Evolutionary conservation across 2,113 vertebrate species (phyloP).

Genomic region (Aphelocoma coerulescens): DNA sequence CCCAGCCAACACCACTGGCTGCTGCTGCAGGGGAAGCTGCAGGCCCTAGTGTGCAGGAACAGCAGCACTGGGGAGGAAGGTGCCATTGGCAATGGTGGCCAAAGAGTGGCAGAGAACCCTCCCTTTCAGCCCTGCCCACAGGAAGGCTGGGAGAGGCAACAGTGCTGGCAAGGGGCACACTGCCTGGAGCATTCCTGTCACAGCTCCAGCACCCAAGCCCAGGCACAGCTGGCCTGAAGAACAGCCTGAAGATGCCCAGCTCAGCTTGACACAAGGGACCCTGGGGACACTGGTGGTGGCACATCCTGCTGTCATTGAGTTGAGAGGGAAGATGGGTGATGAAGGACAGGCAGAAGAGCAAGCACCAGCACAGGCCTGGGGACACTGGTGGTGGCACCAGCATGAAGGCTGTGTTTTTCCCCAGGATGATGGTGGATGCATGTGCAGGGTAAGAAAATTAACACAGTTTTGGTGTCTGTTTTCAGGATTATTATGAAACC

Average conservation of each 20-base stretch:
- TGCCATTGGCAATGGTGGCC: background rate
- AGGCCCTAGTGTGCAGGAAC: background rate
- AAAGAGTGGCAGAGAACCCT: background rate
- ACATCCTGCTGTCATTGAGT: background rate
- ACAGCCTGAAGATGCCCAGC: background rate
- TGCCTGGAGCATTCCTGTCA: background rate
- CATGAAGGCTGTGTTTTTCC: accelerated
- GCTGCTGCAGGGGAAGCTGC: background rate
- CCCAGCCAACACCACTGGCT: background rate
- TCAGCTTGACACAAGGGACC: background rate
- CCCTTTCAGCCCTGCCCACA: background rate
- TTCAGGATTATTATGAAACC: background rate
- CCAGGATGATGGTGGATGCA: background rate
- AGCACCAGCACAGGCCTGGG: background rate
- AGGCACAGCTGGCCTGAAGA: background rate
- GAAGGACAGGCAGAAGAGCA: background rate
- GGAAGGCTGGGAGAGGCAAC: background rate
- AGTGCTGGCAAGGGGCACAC: background rate
- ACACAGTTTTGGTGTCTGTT: background rate
- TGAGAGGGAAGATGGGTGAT: background rate
- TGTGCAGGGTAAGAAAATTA: background rate
- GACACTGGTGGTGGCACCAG: background rate
- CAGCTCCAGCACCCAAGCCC: background rate
- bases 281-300: background rate
- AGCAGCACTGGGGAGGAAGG: background rate